Base-by-base conservation (phyloP, 1,140 invertebrate genomes). In the Ceratina australensis region DNA sequence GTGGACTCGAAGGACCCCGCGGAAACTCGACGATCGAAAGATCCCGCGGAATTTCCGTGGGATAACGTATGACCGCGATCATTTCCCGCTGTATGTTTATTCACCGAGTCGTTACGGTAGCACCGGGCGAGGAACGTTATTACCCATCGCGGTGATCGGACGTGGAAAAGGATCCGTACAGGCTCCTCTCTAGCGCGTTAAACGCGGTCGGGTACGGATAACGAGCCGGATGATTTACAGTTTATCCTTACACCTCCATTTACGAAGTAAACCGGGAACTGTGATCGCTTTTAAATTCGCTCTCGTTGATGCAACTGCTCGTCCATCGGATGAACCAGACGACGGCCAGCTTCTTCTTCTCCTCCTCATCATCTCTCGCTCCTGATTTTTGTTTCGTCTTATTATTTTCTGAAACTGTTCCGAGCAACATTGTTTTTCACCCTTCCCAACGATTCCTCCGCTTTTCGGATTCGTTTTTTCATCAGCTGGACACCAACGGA, bases 341-440 rank as follows among this genome's bases (percentile, higher is more conserved):
- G 61, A 22, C 52, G 3, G 13, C 52, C 5, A 10, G 33, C 52
- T 69, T n/a, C n/a, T n/a, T n/a, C n/a, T n/a, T n/a, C 67, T 60
- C 60, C 79, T 79, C 82, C 82, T 82, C 84, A 59, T 82, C 83
- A 81, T 82, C 84, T 71, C 28, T 24, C 5, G 26, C 28, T n/a
- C n/a, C 24, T 12, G 15, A 13, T 5, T 24, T 13, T n/a, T 54
- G 47, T 24, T 52, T 50, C 57, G 63, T 86, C 80, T 75, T 85
- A 77, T 81, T 82, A 76, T 82, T 85, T 85, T 85, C 83, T 72
- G 69, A 73, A 61, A 78, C 82, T 71, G 67, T 83, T 83, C 76
- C 81, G 81, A 67, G 76, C 83, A 82, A 82, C 83, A 81, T 81
- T 85, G 73, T 76, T 82, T 85, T 82, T 83, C 81, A 83, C 78